Evolutionary conservation across 1,140 invertebrate genomes (phyloP).

Genomic region (Calycopis cecrops): DNA sequence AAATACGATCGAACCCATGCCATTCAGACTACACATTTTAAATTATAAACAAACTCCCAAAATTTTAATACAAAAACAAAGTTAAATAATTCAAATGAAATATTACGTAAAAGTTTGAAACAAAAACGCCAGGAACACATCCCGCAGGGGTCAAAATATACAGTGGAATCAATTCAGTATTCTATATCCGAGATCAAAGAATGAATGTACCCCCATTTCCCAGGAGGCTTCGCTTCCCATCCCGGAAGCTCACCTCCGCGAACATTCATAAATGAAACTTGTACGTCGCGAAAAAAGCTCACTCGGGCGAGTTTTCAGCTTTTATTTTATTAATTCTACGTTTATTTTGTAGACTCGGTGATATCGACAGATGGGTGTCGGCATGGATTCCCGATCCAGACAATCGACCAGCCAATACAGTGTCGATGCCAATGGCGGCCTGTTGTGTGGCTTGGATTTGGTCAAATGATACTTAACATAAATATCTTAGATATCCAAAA

Average conservation of each 20-base stretch:
- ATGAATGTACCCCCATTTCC: constrained; percentile 43
- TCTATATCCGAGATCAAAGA: constrained; percentile 35
- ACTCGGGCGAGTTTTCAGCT: too few species aligned
- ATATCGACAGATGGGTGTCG: too few species aligned
- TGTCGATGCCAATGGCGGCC: too few species aligned
- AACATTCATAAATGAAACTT: constrained; percentile 45
- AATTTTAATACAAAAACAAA: constrained; percentile 1
- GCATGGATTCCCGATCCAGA: too few species aligned
- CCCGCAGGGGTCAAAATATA: constrained; percentile 24
- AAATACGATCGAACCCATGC: too few species aligned
- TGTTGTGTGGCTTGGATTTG: too few species aligned
- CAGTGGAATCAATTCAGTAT: constrained; percentile 40
- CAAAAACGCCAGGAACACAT: constrained; percentile 20
- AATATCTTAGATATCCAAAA: too few species aligned
- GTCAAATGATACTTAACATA: too few species aligned
- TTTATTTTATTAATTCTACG: too few species aligned
- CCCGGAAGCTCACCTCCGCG: constrained; percentile 42
- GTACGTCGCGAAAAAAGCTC: neutral
- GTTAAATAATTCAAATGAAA: constrained; percentile 1
- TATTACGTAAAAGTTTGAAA: constrained; percentile 11
- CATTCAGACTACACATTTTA: neutral
- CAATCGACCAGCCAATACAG: too few species aligned
- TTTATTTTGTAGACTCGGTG: too few species aligned
- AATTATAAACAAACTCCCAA: neutral
- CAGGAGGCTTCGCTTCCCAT: constrained; percentile 39